phyloP scores from a whole-genome alignment of 2,113 vertebrate species.

The Pseudopodoces humilis region DNA sequence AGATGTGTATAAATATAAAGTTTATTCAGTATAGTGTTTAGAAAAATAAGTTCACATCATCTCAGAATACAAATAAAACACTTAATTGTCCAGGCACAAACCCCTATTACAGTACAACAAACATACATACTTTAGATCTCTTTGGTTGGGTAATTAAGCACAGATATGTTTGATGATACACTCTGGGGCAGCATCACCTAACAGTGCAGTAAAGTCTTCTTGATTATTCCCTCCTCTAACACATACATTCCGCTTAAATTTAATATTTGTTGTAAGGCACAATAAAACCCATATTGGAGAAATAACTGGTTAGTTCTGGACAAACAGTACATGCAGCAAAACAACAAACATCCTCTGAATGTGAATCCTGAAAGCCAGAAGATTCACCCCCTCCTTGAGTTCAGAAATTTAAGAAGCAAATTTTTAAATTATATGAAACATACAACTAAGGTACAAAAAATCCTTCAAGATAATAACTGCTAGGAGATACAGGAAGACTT shows the following conservation, averaged over 20 bases:
- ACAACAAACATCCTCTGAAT: conserved; percentile 63
- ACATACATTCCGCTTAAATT: conserved; percentile 70
- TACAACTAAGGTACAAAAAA: conserved; percentile 69
- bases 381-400: conserved; percentile 69
- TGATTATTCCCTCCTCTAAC: conserved; percentile 68
- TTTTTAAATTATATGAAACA: conserved; percentile 70
- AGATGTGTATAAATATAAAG: conserved; percentile 97
- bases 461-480: conserved; percentile 58
- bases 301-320: conserved; percentile 71
- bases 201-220: conserved; percentile 75
- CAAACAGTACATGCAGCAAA: conserved; percentile 78
- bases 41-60: conserved; percentile 99
- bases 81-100: conserved; percentile 85
- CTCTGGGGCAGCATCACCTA: conserved; percentile 76
- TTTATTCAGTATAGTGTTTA: conserved; percentile 99
- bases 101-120: conserved; percentile 86
- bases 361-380: conserved; percentile 69
- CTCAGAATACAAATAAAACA: conserved; percentile 96
- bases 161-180: conserved; percentile 76
- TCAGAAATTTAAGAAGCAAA: conserved; percentile 66
- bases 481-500: conserved; percentile 68
- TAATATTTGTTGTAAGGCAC: conserved; percentile 78
- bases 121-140: conserved; percentile 83
- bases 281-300: conserved; percentile 75
- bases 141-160: conserved; percentile 92